These are phyloP conservation scores for Clarias pachynema DNA, from an alignment of 2,797 vertebrate species.

Conservation along the genomic window DNA sequence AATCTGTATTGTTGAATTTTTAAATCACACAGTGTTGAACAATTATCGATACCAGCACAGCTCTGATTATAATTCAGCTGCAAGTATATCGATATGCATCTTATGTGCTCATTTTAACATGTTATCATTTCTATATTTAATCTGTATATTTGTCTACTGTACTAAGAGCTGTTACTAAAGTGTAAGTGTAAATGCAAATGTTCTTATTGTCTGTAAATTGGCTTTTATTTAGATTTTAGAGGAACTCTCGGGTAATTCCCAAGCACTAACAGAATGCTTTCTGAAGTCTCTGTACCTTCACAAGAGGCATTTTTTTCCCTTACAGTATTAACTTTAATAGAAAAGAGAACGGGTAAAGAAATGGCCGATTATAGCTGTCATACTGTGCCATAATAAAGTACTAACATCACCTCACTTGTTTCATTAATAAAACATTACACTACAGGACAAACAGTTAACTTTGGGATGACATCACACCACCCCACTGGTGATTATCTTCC, in stretches of 20 bases:
- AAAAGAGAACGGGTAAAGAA: background rate
- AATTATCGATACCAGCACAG: no score
- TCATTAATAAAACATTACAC: background rate
- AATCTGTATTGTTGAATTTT: background rate
- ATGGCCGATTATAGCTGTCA: background rate
- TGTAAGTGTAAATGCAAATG: background rate
- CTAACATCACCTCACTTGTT: background rate
- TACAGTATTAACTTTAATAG: background rate
- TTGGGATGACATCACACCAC: background rate
- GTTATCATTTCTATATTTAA: background rate
- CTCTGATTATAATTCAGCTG: background rate
- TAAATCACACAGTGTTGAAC: background rate
- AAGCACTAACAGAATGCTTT: background rate
- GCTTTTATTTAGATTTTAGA: background rate
- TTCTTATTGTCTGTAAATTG: background rate
- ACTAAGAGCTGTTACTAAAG: no score
- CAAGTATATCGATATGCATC: background rate
- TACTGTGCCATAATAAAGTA: background rate
- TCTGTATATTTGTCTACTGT: no score
- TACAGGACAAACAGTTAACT: background rate
- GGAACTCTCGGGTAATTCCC: background rate
- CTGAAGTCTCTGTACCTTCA: background rate
- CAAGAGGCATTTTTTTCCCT: background rate
- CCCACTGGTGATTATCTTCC: background rate
- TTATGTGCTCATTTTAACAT: background rate